Conservation (phyloP, 2,113 vertebrate genomes). For the Syngnathus floridae region DNA sequence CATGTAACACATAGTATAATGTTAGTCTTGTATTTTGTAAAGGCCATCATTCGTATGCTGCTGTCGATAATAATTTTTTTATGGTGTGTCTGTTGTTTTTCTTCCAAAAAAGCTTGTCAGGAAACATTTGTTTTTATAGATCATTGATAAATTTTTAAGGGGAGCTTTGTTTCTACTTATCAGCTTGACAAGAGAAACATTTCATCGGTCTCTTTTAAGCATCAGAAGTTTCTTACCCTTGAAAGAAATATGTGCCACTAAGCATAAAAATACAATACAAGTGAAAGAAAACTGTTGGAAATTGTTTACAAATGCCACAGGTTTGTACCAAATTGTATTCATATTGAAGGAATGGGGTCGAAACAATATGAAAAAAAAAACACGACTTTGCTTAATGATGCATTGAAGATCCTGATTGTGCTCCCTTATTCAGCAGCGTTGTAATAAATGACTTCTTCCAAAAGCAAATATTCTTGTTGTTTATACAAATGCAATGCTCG, state of each 20-base stretch:
- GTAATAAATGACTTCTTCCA: not conserved
- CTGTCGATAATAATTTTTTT: not conserved
- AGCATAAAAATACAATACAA: not conserved
- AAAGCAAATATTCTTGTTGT: not conserved
- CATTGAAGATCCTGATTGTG: not conserved
- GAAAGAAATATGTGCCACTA: not conserved
- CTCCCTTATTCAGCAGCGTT: not conserved
- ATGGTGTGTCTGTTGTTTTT: not conserved
- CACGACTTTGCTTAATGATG: not conserved
- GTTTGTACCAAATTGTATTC: not conserved
- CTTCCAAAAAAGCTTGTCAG: not conserved
- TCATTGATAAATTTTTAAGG: not conserved
- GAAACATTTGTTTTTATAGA: not conserved
- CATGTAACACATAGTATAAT: not conserved
- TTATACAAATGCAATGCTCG: not conserved
- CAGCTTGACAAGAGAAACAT: not conserved
- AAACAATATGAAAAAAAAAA: too few relatives aligned
- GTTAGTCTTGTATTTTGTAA: not conserved
- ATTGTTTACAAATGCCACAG: not conserved
- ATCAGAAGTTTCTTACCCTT: not conserved
- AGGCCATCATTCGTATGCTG: not conserved
- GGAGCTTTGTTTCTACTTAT: not conserved
- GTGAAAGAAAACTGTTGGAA: not conserved
- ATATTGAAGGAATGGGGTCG: too few relatives aligned
- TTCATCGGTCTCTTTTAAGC: not conserved